A percentile compares a stretch with the other conserved stretches of the same genome.
Conservation (phyloP, 2,113 vertebrate species). For the Dipodomys stephensi region DNA sequence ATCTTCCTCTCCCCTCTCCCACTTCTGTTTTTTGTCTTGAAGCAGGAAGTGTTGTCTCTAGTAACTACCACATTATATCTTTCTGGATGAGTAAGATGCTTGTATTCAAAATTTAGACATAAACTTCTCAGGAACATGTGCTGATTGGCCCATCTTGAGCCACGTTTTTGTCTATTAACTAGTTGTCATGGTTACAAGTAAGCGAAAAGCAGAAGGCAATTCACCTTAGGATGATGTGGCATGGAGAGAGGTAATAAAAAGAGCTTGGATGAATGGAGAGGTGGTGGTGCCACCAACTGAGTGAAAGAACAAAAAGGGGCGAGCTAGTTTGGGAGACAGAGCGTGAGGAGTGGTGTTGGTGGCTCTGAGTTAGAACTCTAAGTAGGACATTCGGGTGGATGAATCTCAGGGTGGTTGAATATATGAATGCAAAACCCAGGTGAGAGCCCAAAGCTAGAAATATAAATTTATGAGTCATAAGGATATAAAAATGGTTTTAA, state of each 20-base stretch:
- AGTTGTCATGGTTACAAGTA: not conserved
- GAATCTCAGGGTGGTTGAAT: not conserved
- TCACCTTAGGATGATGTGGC: not conserved
- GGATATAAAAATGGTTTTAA: not conserved
- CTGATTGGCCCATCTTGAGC: not conserved
- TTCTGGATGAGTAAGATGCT: not conserved
- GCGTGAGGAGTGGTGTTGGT: not conserved
- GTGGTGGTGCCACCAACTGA: fast-evolving
- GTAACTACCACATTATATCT: not conserved
- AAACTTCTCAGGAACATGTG: not conserved
- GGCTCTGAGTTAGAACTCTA: not conserved
- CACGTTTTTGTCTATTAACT: not conserved
- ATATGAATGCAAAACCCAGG: not conserved
- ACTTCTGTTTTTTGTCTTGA: not conserved
- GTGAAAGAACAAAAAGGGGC: fast-evolving
- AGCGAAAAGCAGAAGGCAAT: not conserved
- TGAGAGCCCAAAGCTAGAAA: not conserved
- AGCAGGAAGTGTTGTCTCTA: not conserved
- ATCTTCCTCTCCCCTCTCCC: not conserved
- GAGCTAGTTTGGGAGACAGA: fast-evolving
- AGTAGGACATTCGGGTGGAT: not conserved
- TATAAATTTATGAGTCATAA: not conserved
- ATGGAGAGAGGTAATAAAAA: not conserved
- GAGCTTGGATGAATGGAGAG: not conserved
- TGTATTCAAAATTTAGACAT: not conserved